These are phyloP conservation scores for Platysteira castanea DNA, from an alignment of 2,113 vertebrate genomes.

Conservation along the genomic window DNA sequence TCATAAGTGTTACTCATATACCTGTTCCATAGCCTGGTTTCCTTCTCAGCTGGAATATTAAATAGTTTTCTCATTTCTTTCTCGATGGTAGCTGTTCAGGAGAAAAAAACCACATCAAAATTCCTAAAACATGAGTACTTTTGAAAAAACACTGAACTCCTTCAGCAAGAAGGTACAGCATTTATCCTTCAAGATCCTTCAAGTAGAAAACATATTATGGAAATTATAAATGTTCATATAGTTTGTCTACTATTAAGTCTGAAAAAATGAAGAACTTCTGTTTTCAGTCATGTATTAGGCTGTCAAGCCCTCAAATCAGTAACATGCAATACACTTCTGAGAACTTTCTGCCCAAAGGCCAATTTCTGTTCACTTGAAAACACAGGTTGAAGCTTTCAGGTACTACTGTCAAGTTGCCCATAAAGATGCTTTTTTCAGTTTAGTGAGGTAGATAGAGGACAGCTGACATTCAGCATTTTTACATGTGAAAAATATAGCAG, in stretches of 20 bases:
- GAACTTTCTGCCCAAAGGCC: neutral
- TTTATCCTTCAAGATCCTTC: neutral
- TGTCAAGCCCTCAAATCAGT: neutral
- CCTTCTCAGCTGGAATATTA: slow-evolving; percentile 86
- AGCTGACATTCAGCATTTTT: neutral
- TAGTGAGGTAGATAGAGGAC: neutral
- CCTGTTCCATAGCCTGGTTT: slow-evolving; percentile 93
- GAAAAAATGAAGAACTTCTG: neutral
- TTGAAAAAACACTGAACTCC: neutral
- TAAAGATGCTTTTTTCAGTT: neutral
- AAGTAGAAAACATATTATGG: neutral
- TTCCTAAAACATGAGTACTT: neutral
- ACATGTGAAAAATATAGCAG: accelerated
- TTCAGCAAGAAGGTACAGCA: neutral
- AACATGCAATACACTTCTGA: neutral
- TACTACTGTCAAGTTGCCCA: neutral
- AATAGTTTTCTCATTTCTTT: slow-evolving; percentile 93
- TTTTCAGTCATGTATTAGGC: neutral
- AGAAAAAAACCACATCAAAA: neutral
- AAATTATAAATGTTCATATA: neutral
- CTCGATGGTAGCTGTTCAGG: slow-evolving; percentile 84
- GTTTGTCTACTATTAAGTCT: neutral
- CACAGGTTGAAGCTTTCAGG: neutral
- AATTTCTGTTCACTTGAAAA: neutral
- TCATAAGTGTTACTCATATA: slow-evolving; percentile 92